Conservation (phyloP, 2,113 vertebrate genomes). For the Shinisaurus crocodilurus region DNA sequence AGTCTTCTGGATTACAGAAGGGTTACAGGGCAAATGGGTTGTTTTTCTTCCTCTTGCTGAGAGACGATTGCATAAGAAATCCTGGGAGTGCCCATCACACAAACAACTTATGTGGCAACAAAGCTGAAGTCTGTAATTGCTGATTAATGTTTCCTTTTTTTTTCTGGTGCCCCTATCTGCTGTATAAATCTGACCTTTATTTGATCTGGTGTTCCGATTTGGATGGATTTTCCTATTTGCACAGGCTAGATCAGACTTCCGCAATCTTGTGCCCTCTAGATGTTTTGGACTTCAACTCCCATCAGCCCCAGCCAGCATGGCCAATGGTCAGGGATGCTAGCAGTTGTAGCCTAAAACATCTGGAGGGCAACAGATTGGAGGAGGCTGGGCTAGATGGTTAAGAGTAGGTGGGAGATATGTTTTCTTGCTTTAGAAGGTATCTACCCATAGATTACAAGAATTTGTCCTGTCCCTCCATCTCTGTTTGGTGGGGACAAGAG, state of each 20-base stretch:
- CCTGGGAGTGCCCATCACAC: not conserved
- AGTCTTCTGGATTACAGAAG: not conserved
- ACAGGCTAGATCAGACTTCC: not conserved
- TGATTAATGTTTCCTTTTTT: not conserved
- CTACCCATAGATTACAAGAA: not conserved
- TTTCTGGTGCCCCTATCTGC: not conserved
- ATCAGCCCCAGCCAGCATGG: too few species aligned
- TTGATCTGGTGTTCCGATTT: not conserved
- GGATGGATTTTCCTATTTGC: not conserved
- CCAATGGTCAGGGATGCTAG: too few species aligned
- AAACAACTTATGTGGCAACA: slow-evolving; percentile 14
- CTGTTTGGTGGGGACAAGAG: too few species aligned
- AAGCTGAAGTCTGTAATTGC: not conserved
- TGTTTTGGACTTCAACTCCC: too few species aligned
- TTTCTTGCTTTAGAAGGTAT: not conserved
- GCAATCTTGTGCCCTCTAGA: too few species aligned
- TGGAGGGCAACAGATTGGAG: too few species aligned
- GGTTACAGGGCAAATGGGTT: not conserved
- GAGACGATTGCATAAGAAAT: slow-evolving; percentile 12
- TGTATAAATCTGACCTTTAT: not conserved
- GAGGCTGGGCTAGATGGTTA: too few species aligned
- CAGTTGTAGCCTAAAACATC: too few species aligned
- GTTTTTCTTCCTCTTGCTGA: not conserved
- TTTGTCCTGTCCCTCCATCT: not conserved
- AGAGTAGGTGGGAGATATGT: too few species aligned